Evolutionary conservation across 1,140 invertebrate species (phyloP).

Genomic region (Luehdorfia chinensis): DNA sequence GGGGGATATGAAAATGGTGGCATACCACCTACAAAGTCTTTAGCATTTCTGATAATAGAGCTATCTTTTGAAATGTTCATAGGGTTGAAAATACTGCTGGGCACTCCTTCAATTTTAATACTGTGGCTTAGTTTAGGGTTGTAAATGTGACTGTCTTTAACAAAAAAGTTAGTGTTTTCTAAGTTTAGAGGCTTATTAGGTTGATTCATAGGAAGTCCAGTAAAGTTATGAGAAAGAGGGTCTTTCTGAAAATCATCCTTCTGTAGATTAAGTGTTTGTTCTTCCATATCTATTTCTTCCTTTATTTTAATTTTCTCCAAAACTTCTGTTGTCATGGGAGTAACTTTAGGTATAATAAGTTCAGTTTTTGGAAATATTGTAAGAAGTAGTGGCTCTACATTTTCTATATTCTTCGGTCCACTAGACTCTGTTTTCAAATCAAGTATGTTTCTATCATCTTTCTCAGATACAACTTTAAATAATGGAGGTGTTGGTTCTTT

Average conservation of each 20-base stretch:
- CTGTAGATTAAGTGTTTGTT: slow-evolving; percentile 57
- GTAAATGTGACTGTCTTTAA: slow-evolving; percentile 68
- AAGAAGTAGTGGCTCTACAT: slow-evolving; percentile 46
- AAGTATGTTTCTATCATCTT: slow-evolving; percentile 54
- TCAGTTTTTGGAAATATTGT: slow-evolving; percentile 75
- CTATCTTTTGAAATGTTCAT: slow-evolving; percentile 63
- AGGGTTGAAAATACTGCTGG: slow-evolving; percentile 66
- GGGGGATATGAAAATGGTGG: slow-evolving; percentile 60
- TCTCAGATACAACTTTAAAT: slow-evolving; percentile 52
- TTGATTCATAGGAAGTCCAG: slow-evolving; percentile 54
- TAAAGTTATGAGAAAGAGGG: slow-evolving; percentile 62
- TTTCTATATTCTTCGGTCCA: slow-evolving; percentile 48
- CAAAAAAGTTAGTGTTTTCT: slow-evolving; percentile 68
- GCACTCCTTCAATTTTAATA: slow-evolving; percentile 67
- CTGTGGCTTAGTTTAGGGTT: slow-evolving; percentile 63
- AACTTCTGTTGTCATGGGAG: slow-evolving; percentile 62
- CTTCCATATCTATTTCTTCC: slow-evolving; percentile 77
- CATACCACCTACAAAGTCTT: slow-evolving; percentile 57
- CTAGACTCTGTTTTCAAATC: slow-evolving; percentile 63
- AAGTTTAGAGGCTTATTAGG: slow-evolving; percentile 61
- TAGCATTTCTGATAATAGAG: slow-evolving; percentile 63
- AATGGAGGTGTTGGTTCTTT: slow-evolving; percentile 51
- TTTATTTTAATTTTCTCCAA: slow-evolving; percentile 78
- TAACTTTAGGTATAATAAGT: slow-evolving; percentile 78
- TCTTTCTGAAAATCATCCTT: slow-evolving; percentile 70